Percentiles rank a stretch among this genome's conserved stretches.
Conservation (phyloP, 35 echinoderm and acorn worm species). For the Diadema setosum region DNA sequence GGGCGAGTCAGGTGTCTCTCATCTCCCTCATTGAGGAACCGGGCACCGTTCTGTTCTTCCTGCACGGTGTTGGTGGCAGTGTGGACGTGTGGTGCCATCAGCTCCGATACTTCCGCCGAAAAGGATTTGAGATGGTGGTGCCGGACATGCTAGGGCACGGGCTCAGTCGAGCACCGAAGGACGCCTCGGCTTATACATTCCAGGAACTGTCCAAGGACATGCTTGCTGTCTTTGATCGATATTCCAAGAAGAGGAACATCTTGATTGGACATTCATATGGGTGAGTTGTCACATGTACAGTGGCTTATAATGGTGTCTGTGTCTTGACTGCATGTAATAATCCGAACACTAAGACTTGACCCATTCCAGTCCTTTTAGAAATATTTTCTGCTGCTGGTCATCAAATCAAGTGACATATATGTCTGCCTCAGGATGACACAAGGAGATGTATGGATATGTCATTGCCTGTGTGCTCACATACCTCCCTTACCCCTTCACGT, state of each 20-base stretch:
- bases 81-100: slow-evolving; percentile 82
- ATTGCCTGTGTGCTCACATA: too few relatives aligned
- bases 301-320: too few relatives aligned
- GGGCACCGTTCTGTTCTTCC: slow-evolving; percentile 73
- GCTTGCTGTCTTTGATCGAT: slow-evolving; percentile 89
- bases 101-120: slow-evolving; percentile 57
- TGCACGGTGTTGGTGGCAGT: slow-evolving; percentile 92
- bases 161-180: slow-evolving; percentile 75
- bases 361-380: too few relatives aligned
- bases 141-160: slow-evolving; percentile 94
- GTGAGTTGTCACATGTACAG: slow-evolving; percentile 7
- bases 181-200: slow-evolving; percentile 67
- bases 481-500: too few relatives aligned
- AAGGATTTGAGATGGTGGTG: slow-evolving; percentile 84
- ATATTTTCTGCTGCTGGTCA: too few relatives aligned
- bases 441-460: too few relatives aligned
- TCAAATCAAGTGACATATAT: too few relatives aligned
- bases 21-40: slow-evolving; percentile 71
- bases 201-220: slow-evolving; percentile 66
- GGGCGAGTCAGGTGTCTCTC: slow-evolving; percentile 35
- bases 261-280: slow-evolving; percentile 99
- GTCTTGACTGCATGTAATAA: too few relatives aligned
- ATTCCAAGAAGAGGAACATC: slow-evolving; percentile 79
- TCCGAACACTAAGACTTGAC: too few relatives aligned
- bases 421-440: too few relatives aligned